Evolutionary conservation across 1,140 invertebrate genomes (phyloP), one percentile per base, ranked within the genome.

Genomic region (Battus philenor): DNA sequence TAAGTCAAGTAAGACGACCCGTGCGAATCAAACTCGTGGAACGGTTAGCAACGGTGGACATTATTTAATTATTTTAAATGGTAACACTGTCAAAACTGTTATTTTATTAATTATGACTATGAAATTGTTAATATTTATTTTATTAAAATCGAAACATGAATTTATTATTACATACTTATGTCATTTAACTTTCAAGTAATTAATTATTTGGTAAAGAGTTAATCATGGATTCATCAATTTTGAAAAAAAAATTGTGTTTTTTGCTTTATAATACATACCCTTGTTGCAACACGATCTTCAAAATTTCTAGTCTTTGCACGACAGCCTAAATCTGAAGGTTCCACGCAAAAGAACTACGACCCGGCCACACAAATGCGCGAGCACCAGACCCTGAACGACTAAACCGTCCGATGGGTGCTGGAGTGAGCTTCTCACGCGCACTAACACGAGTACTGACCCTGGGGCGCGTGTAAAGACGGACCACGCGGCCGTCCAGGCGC

Each of bases 281-380:
- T 17, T n/a, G 20, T 34, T 1, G 1, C n/a, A 9, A 18, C 9
- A 6, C 9, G 3, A 10, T 17, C 7, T 20, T 20, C 18, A 18
- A 16, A 18, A 20, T 9, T 20, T 34, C 32, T 17, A 34, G 73
- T 67, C 59, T 45, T 56, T 61, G 50, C 58, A 68, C 61, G 66
- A 9, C 11, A 15, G 1, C 13, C 68, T 27, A 64, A 75, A 62
- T 39, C 55, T 33, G 22, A 41, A 34, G 49, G 58, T 70, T 62
- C 66, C 75, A 76, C 68, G 68, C 59, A 75, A 78, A 72, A 57
- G 51, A 76, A 76, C 68, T 65, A 57, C 59, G 61, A 67, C 67
- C 70, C 65, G 58, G 59, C 50, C 59, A 48, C 46, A 61, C 41
- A 31, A 53, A 30, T 11, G 36, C 58, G 72, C 62, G 67, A 69